Evolutionary conservation across 1,140 invertebrate genomes (phyloP).

Genomic region (Tenebrio molitor): DNA sequence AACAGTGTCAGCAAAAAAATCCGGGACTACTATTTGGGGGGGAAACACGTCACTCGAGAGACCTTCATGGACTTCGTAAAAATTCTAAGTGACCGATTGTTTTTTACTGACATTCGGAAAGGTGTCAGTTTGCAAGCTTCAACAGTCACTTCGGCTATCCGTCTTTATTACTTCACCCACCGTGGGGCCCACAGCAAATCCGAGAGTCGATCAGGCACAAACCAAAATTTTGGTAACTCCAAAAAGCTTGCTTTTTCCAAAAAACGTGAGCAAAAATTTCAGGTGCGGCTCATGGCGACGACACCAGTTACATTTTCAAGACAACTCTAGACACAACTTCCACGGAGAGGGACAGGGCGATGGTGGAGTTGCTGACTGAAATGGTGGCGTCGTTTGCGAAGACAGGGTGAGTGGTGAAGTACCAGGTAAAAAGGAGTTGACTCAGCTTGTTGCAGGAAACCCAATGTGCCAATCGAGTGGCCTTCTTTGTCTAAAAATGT

Average conservation of each 20-base stretch:
- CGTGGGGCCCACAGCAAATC: conserved; percentile 54
- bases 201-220: conserved; percentile 36
- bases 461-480: conserved; percentile 12
- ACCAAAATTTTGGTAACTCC: conserved; percentile 47
- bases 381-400: conserved; percentile 42
- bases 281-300: conserved; percentile 50
- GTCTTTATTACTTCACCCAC: conserved; percentile 72
- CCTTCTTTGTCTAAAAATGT: not conserved
- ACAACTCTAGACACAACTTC: conserved; percentile 33
- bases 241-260: not conserved
- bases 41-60: conserved; percentile 14
- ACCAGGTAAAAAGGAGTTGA: not conserved
- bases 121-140: conserved; percentile 70
- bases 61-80: conserved; percentile 54
- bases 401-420: conserved; percentile 20
- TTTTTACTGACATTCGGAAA: conserved; percentile 70
- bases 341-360: conserved; percentile 30
- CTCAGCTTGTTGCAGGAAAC: not conserved
- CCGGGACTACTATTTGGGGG: conserved; percentile 46
- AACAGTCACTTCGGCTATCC: conserved; percentile 69
- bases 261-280: not conserved
- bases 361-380: conserved; percentile 46
- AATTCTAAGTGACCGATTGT: conserved; percentile 73
- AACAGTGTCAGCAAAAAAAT: conserved; percentile 49
- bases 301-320: conserved; percentile 52